Evolutionary conservation across 2,797 vertebrate species (phyloP), one percentile per base, ranked within the genome.

Genomic region (Lemur catta): DNA sequence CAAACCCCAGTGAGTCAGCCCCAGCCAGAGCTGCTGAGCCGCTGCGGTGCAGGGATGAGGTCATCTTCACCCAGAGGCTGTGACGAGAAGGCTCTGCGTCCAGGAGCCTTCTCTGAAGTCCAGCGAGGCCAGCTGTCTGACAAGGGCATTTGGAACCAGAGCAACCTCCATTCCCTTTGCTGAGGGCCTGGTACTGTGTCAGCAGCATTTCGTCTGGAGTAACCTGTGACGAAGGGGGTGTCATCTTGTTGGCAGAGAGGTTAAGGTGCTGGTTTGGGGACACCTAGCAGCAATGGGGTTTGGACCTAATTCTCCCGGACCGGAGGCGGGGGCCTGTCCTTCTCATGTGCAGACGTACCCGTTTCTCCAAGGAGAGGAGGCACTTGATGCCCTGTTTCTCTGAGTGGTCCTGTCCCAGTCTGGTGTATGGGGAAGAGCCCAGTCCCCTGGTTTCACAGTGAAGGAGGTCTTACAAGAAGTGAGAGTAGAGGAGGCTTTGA

Each of bases 321-420:
- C 30, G 0, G 0, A 12, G 26, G 50, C 82, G 13, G 48, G 18
- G 48, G 9, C 26, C 33, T 52, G 7, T 65, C 81, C 57, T 28
- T 2, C n/a, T 55, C 69, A 4, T 1, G 0, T 6, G n/a, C 26
- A 5, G 30, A 33, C 4, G 7, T 24, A 0, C 4, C 63, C 35
- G 0, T n/a, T 46, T 63, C 7, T 38, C 26, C 14, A 6, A 6
- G 55, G 35, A 33, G 28, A 80, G 61, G 28, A 80, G 67, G 15
- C n/a, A 0, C 38, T 15, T 50, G 65, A 15, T 17, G 15, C 59
- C 89, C 28, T 48, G 20, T 22, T 55, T 30, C 59, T 4, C 43
- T 28, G 2, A 0, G 38, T 18, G 38, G 14, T 57, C 17, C 26
- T 4, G 3, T 46, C 57, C n/a, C 3, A 9, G 24, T 26, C 50